Base-by-base conservation (phyloP, 2,888 invertebrate species). In the Dermolepida albohirtum region DNA sequence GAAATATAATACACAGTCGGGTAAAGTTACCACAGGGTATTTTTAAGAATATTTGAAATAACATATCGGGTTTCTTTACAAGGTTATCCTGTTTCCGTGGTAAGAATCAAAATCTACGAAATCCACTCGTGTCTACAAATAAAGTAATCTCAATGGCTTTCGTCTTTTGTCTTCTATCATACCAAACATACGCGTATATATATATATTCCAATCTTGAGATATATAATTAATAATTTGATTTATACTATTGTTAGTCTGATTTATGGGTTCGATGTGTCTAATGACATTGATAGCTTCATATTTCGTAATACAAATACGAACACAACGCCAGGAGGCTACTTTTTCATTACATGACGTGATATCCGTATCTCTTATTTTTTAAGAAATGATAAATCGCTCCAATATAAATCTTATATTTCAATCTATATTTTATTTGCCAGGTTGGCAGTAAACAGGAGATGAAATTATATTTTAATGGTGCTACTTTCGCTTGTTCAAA, bases 201-300 rank as follows among this genome's bases (percentile, higher is more conserved):
- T 34, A 14, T 17, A 47, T 49, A 17, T 11, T 7, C 22, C 22
- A 10, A 49, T 49, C 17, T 14, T 10, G 8, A 10, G 34, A 65
- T 69, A 57, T 66, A 68, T 71, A 74, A 74, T 74, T 74, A 74
- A 73, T 73, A 72, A 72, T 69, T 70, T 74, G 74, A 74, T 74
- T 73, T 74, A 74, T 74, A 68, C 71, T 72, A 74, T 74, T 73
- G 73, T 71, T 68, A 55, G 64, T 67, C 71, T 74, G 74, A 74
- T 73, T 73, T 73, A 74, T 73, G 50, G 63, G 62, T 62, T 67
- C 71, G 49, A 65, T 68, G 65, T 49, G 43, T 59, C 55, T 43
- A 50, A 44, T 71, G 72, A 74, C 71, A 67, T 71, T 73, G 74
- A 74, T 71, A 67, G 71, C 72, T 73, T 72, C 64, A 74, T 74